Conservation (phyloP, 2,888 invertebrate genomes). For the Netelia virgata region DNA sequence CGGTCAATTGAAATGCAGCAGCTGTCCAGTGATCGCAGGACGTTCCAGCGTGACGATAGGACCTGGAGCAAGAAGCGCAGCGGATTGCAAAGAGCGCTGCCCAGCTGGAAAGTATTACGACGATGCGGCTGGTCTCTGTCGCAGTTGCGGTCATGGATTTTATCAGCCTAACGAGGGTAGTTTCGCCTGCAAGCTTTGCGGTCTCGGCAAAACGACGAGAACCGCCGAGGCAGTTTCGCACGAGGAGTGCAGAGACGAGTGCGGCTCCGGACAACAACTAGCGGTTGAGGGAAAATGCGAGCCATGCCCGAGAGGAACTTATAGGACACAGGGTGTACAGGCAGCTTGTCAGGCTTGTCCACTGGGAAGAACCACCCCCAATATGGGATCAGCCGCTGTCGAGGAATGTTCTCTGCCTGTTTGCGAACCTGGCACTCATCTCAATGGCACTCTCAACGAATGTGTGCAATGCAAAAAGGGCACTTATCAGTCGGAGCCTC, state of each 20-base stretch:
- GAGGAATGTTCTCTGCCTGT: slow-evolving; percentile 97
- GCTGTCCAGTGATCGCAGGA: slow-evolving; percentile 96
- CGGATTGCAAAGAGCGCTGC: slow-evolving; percentile 97
- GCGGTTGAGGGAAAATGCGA: slow-evolving; percentile 96
- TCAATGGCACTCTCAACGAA: slow-evolving; percentile 94
- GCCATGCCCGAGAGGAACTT: slow-evolving; percentile 95
- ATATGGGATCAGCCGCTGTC: slow-evolving; percentile 92
- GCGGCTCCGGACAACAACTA: slow-evolving; percentile 93
- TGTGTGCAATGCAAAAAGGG: slow-evolving; percentile 96
- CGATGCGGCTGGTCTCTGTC: slow-evolving; percentile 94
- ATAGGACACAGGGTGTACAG: slow-evolving; percentile 94
- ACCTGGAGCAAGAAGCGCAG: slow-evolving; percentile 94
- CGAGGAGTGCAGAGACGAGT: slow-evolving; percentile 96
- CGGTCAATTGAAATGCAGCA: slow-evolving; percentile 94
- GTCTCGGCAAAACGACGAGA: slow-evolving; percentile 95
- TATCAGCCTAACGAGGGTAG: slow-evolving; percentile 96
- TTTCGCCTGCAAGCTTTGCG: slow-evolving; percentile 95
- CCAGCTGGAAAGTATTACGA: slow-evolving; percentile 98
- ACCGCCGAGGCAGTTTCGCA: slow-evolving; percentile 95
- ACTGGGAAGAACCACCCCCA: slow-evolving; percentile 95
- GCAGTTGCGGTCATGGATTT: slow-evolving; percentile 97
- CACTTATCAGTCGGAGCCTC: slow-evolving; percentile 95
- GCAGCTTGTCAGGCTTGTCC: slow-evolving; percentile 96
- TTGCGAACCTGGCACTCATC: slow-evolving; percentile 91
- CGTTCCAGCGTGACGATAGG: slow-evolving; percentile 95